phyloP scores from a whole-genome alignment of 2,888 invertebrate species.

The Tenthredo distinguenda region DNA sequence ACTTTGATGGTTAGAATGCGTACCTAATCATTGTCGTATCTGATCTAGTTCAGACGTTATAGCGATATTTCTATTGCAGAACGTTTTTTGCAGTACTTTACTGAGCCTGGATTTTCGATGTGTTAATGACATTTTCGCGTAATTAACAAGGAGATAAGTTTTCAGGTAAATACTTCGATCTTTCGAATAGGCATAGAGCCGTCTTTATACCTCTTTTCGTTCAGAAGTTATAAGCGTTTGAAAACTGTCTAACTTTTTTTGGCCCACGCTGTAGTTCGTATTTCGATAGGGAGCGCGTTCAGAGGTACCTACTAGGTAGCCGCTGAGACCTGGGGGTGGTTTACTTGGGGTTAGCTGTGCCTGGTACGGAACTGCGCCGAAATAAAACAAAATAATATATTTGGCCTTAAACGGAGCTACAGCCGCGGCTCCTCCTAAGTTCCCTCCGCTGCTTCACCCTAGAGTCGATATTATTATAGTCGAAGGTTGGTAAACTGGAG shows the following conservation, averaged over 20 bases:
- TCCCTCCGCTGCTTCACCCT: conserved; percentile 37
- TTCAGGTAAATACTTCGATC: neutral
- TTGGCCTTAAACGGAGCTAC: conserved; percentile 60
- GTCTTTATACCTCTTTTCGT: neutral
- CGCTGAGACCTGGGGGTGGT: conserved; percentile 23
- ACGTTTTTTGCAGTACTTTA: neutral
- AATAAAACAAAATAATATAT: conserved; percentile 74
- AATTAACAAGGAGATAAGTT: neutral
- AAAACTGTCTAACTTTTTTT: conserved; percentile 36
- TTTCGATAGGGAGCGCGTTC: conserved; percentile 29
- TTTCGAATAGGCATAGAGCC: neutral
- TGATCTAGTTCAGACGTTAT: neutral
- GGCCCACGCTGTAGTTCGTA: conserved; percentile 31
- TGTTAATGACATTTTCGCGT: neutral
- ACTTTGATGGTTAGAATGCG: neutral
- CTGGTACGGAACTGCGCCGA: conserved; percentile 67
- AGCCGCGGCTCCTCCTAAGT: conserved; percentile 1
- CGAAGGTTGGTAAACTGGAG: conserved; percentile 70
- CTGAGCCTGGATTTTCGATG: neutral
- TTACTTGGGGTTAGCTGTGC: conserved; percentile 59
- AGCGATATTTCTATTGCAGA: neutral
- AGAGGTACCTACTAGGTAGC: conserved; percentile 25
- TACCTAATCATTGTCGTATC: neutral
- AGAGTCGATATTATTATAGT: conserved; percentile 53
- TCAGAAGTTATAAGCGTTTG: neutral